These are phyloP conservation scores for Allolobophora icterica DNA, from an alignment of 2,888 invertebrate genomes.

Conservation along the genomic window DNA sequence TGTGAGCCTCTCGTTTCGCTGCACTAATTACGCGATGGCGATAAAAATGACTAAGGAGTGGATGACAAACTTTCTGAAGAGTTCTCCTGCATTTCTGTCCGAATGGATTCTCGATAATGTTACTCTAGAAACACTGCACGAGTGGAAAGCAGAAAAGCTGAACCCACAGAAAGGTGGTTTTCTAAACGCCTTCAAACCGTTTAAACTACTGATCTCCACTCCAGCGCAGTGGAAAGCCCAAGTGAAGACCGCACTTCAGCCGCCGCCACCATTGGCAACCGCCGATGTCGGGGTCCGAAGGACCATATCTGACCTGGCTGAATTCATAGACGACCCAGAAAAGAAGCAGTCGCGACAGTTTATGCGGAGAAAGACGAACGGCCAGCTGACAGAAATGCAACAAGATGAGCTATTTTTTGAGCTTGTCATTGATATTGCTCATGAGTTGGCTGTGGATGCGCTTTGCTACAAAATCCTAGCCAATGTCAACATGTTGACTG, in stretches of 20 bases:
- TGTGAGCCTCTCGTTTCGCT: background rate
- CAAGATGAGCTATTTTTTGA: slow-evolving; percentile 23
- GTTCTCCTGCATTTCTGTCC: background rate
- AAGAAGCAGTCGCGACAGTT: slow-evolving; percentile 25
- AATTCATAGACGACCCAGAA: slow-evolving; percentile 14
- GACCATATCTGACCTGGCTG: background rate
- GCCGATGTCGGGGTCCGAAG: background rate
- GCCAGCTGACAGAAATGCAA: background rate
- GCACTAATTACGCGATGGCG: background rate
- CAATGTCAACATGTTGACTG: slow-evolving; percentile 9
- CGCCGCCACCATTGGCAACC: background rate
- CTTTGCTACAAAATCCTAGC: slow-evolving; percentile 18
- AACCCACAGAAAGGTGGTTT: background rate
- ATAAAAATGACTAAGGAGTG: background rate
- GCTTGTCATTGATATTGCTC: slow-evolving; percentile 5
- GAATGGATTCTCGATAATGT: background rate
- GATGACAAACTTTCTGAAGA: slow-evolving; percentile 1
- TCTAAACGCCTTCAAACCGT: background rate
- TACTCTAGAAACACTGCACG: background rate
- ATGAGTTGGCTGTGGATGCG: slow-evolving; percentile 1
- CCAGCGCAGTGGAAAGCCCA: background rate
- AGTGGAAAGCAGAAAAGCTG: slow-evolving; percentile 1
- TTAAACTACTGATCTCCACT: background rate
- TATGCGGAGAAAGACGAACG: background rate
- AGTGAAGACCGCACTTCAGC: background rate